These are phyloP conservation scores for Metellina segmentata DNA, from an alignment of 2,888 invertebrate species.

Conservation along the genomic window DNA sequence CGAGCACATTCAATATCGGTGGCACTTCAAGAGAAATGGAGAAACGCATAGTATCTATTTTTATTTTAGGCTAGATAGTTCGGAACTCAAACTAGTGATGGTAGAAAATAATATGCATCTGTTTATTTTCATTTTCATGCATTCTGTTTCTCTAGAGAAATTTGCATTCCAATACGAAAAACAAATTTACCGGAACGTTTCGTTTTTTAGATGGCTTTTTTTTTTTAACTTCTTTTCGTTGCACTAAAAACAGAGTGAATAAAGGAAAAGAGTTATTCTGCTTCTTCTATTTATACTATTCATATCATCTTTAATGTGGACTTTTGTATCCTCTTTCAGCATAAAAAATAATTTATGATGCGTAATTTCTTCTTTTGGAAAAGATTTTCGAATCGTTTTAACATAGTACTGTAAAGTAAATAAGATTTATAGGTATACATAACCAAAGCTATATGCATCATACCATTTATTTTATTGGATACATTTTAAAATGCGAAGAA, in stretches of 20 bases:
- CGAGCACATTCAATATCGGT: not conserved
- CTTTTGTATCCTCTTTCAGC: not conserved
- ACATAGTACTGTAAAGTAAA: not conserved
- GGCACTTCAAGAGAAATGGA: not conserved
- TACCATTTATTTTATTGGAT: not conserved
- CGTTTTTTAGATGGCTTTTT: not conserved
- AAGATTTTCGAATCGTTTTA: not conserved
- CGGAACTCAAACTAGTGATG: conserved; percentile 2
- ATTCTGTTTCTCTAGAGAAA: conserved; percentile 21
- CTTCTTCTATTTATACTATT: not conserved
- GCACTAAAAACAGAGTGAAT: not conserved
- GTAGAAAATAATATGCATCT: not conserved
- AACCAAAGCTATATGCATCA: too few species aligned
- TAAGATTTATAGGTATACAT: not conserved
- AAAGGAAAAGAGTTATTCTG: not conserved
- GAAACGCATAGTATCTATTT: not conserved
- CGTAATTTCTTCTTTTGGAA: not conserved
- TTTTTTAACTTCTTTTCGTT: not conserved
- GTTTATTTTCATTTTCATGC: not conserved
- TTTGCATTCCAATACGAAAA: not conserved
- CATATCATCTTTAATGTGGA: not conserved
- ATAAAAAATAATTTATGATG: not conserved
- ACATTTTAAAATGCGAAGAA: not conserved
- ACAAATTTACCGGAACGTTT: not conserved
- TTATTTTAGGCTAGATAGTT: not conserved